Evolutionary conservation across 2,797 vertebrate genomes (phyloP).

Genomic region (Anguilla anguilla): DNA sequence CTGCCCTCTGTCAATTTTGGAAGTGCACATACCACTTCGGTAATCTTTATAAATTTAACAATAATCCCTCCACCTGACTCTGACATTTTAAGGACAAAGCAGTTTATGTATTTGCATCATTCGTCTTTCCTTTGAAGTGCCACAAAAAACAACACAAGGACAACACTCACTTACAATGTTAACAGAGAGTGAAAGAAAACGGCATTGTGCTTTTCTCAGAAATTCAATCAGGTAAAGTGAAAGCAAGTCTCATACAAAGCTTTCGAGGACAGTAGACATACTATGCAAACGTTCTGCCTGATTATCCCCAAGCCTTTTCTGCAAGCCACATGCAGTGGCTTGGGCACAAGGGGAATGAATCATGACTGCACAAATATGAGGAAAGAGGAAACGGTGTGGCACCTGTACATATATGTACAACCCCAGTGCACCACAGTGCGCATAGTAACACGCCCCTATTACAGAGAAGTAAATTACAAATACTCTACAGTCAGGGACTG

Average conservation of each 20-base stretch:
- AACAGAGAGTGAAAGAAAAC: background rate
- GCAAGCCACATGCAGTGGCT: background rate
- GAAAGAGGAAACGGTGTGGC: background rate
- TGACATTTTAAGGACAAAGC: background rate
- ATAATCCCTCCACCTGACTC: background rate
- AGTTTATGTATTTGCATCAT: background rate
- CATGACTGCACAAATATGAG: constrained; percentile 8
- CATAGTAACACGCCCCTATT: background rate
- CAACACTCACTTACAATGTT: background rate
- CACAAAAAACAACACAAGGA: background rate
- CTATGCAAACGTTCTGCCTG: constrained; percentile 6
- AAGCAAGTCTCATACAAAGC: background rate
- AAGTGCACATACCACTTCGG: background rate
- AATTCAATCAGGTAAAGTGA: background rate
- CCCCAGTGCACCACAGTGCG: background rate
- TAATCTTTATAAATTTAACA: background rate
- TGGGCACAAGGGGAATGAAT: background rate
- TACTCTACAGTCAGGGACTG: background rate
- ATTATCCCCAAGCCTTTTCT: background rate
- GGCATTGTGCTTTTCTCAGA: background rate
- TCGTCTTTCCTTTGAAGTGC: background rate
- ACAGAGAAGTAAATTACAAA: background rate
- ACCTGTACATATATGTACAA: background rate
- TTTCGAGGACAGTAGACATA: background rate
- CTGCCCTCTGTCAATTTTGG: background rate